Evolutionary conservation across 2,113 vertebrate genomes (phyloP).

Genomic region (Clarias magur): DNA sequence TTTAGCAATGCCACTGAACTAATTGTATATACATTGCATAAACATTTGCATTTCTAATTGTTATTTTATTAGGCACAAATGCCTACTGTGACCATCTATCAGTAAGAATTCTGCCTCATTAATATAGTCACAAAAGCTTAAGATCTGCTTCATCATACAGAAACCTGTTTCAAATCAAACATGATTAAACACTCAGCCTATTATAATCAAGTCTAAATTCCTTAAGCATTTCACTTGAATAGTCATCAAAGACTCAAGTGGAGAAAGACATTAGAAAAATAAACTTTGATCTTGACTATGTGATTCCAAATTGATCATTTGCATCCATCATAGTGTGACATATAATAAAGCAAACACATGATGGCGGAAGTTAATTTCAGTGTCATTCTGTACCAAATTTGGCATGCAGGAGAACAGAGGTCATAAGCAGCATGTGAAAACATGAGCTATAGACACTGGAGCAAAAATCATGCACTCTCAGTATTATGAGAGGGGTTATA

Average conservation of each 20-base stretch:
- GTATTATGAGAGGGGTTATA: slow-evolving; percentile 64
- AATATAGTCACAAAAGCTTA: slow-evolving; percentile 27
- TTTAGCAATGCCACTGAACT: not conserved
- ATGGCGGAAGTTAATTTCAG: slow-evolving; percentile 19
- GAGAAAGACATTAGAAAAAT: slow-evolving; percentile 32
- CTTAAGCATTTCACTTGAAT: slow-evolving; percentile 37
- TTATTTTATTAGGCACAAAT: slow-evolving; percentile 30
- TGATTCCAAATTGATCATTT: slow-evolving; percentile 21
- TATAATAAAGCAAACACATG: slow-evolving; percentile 9
- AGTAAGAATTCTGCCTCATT: slow-evolving; percentile 16
- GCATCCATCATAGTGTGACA: slow-evolving; percentile 29
- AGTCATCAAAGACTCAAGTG: slow-evolving; percentile 42
- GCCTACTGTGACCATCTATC: slow-evolving; percentile 19
- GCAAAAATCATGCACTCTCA: not conserved
- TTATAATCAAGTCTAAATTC: slow-evolving; percentile 47
- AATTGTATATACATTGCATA: slow-evolving; percentile 34
- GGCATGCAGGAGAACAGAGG: not conserved
- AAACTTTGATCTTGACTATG: slow-evolving; percentile 38
- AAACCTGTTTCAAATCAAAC: slow-evolving; percentile 49
- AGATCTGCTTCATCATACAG: slow-evolving; percentile 11
- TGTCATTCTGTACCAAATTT: slow-evolving; percentile 18
- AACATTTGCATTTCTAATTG: slow-evolving; percentile 35
- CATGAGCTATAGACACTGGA: slow-evolving; percentile 5
- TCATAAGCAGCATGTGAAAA: slow-evolving; percentile 22
- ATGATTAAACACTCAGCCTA: slow-evolving; percentile 39